Conservation (phyloP, 2,113 vertebrate species). For the Albula goreensis region DNA sequence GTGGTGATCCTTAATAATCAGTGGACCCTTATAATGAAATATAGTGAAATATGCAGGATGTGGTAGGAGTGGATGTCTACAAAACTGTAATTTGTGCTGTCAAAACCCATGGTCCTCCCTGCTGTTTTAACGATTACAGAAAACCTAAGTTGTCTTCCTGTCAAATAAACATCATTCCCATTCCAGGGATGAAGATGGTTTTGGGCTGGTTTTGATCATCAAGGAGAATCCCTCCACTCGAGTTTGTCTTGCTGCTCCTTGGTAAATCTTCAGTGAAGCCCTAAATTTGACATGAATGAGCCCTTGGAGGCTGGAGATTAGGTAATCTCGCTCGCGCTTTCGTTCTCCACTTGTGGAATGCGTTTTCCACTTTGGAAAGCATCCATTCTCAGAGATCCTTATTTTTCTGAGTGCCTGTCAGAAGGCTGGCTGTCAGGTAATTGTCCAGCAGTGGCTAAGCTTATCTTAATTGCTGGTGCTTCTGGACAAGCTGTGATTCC, state of each 20-base stretch:
- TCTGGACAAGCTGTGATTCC: constrained; percentile 55
- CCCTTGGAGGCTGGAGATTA: constrained; percentile 68
- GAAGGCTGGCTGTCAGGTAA: constrained; percentile 75
- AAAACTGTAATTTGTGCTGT: neutral
- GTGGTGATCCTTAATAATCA: too few relatives aligned
- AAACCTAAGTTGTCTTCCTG: constrained; percentile 38
- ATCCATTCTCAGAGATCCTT: constrained; percentile 68
- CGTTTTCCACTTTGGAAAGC: constrained; percentile 57
- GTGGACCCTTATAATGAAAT: too few relatives aligned
- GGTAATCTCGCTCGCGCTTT: constrained; percentile 55
- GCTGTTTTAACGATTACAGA: constrained; percentile 55
- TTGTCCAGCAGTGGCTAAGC: constrained; percentile 67
- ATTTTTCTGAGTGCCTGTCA: constrained; percentile 67
- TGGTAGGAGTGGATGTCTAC: too few relatives aligned
- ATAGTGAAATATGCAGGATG: too few relatives aligned
- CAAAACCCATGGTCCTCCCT: neutral
- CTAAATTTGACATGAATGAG: constrained; percentile 58
- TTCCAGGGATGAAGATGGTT: constrained; percentile 52
- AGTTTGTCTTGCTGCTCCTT: constrained; percentile 60
- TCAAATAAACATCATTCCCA: constrained; percentile 66
- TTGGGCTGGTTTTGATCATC: constrained; percentile 49
- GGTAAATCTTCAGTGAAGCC: constrained; percentile 59
- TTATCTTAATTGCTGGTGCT: constrained; percentile 71
- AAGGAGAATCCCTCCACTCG: constrained; percentile 51
- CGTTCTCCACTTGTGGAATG: constrained; percentile 52